These are phyloP conservation scores for Austrolebias charrua DNA, from an alignment of 2,797 vertebrate species.

Conservation along the genomic window DNA sequence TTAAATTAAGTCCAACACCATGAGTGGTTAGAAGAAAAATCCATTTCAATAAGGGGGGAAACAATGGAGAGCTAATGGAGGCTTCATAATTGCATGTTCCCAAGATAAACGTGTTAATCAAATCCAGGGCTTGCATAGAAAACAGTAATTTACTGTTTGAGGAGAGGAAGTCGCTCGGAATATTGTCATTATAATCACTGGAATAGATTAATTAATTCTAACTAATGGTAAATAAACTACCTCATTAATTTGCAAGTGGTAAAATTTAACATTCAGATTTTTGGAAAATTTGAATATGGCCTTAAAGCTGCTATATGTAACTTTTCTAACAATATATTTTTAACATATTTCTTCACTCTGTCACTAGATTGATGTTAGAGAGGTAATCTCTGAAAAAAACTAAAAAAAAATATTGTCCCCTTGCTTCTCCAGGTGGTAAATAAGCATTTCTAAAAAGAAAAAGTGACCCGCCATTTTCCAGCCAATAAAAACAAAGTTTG, in stretches of 20 bases:
- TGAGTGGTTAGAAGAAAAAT: constrained; percentile 63
- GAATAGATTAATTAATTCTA: constrained; percentile 57
- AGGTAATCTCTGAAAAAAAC: too few relatives aligned
- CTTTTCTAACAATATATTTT: too few relatives aligned
- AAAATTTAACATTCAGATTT: constrained; percentile 33
- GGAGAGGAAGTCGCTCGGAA: constrained; percentile 51
- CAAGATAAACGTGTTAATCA: constrained; percentile 79
- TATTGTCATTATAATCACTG: constrained; percentile 63
- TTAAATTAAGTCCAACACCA: constrained; percentile 72
- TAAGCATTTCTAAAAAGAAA: too few relatives aligned
- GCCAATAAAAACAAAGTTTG: too few relatives aligned
- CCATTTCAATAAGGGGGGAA: constrained; percentile 70
- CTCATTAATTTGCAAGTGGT: constrained; percentile 51
- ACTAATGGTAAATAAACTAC: constrained; percentile 54
- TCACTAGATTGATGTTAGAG: too few relatives aligned
- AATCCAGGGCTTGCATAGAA: constrained; percentile 71
- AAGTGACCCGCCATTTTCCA: too few relatives aligned
- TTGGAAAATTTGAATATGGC: constrained; percentile 9
- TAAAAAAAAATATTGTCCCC: too few relatives aligned
- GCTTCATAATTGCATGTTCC: constrained; percentile 79
- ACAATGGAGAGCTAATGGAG: constrained; percentile 77
- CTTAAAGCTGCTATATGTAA: too few relatives aligned
- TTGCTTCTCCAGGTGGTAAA: too few relatives aligned
- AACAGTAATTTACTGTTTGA: constrained; percentile 68
- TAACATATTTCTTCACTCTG: too few relatives aligned